phyloP scores from a whole-genome alignment of 2,113 vertebrate genomes.

The Hemiprocne comata region DNA sequence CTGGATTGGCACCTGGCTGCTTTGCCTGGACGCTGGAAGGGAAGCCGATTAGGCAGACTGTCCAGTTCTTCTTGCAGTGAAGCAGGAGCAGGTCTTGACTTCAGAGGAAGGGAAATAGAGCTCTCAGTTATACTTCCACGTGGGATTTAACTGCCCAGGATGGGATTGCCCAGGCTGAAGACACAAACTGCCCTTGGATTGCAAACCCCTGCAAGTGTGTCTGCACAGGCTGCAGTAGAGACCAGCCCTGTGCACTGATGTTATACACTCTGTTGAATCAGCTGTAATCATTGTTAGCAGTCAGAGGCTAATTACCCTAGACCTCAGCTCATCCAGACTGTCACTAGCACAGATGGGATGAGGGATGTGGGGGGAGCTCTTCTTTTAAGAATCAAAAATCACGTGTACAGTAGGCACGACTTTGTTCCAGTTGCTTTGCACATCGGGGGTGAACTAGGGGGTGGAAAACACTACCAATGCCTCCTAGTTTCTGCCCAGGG shows the following conservation, averaged over 20 bases:
- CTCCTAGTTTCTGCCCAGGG: background rate
- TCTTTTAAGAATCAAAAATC: background rate
- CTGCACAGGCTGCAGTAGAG: background rate
- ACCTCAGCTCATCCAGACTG: background rate
- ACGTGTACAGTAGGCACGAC: fast-evolving
- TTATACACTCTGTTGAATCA: background rate
- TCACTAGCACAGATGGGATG: background rate
- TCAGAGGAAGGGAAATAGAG: background rate
- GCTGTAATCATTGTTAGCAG: background rate
- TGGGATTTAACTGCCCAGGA: background rate
- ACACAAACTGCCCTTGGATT: fast-evolving
- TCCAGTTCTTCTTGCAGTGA: background rate
- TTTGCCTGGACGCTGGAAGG: background rate
- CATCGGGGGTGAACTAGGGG: background rate
- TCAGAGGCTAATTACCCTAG: background rate
- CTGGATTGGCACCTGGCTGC: background rate
- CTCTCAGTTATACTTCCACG: no score
- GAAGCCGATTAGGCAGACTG: background rate
- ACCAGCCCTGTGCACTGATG: background rate
- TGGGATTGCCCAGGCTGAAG: background rate
- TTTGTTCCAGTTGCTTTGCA: background rate
- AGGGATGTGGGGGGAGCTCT: background rate
- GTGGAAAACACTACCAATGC: background rate
- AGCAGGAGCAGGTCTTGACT: background rate
- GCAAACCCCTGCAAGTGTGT: background rate